A percentile compares a stretch with the other conserved stretches of the same genome.
Evolutionary conservation across 2,888 invertebrate genomes (phyloP).

Genomic region (Aricia artaxerxes): DNA sequence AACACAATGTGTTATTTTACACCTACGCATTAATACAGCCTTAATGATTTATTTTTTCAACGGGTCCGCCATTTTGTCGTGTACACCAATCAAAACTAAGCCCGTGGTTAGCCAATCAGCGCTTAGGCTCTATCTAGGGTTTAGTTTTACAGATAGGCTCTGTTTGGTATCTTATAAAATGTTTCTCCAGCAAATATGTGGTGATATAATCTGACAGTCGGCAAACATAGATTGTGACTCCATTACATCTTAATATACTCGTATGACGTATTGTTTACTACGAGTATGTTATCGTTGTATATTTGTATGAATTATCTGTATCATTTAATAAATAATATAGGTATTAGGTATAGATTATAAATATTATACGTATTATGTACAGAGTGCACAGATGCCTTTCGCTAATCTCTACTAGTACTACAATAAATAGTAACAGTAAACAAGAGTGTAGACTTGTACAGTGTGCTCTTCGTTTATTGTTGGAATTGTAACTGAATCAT

Average conservation of each 20-base stretch:
- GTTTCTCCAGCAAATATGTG: constrained; percentile 7
- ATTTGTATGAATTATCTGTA: neutral
- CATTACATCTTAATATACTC: constrained; percentile 6
- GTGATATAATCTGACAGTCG: constrained; percentile 14
- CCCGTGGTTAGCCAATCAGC: constrained; percentile 44
- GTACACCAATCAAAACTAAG: constrained; percentile 48
- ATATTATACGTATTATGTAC: neutral
- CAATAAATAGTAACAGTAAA: no score
- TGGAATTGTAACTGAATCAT: no score
- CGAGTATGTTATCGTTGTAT: neutral
- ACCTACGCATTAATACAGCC: constrained; percentile 17
- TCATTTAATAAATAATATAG: neutral
- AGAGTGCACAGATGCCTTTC: neutral
- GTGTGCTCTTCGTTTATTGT: no score
- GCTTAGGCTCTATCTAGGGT: constrained; percentile 27
- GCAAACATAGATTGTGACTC: constrained; percentile 14
- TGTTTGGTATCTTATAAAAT: constrained; percentile 17
- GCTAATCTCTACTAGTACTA: neutral
- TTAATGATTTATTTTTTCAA: constrained; percentile 25
- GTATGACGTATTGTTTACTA: neutral
- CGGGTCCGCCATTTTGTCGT: constrained; percentile 32
- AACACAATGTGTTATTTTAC: neutral
- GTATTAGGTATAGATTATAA: neutral
- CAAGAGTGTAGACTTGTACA: no score
- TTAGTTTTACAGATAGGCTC: constrained; percentile 5